These are phyloP conservation scores for Bugula neritina DNA, from an alignment of 2,888 invertebrate genomes.

Conservation along the genomic window DNA sequence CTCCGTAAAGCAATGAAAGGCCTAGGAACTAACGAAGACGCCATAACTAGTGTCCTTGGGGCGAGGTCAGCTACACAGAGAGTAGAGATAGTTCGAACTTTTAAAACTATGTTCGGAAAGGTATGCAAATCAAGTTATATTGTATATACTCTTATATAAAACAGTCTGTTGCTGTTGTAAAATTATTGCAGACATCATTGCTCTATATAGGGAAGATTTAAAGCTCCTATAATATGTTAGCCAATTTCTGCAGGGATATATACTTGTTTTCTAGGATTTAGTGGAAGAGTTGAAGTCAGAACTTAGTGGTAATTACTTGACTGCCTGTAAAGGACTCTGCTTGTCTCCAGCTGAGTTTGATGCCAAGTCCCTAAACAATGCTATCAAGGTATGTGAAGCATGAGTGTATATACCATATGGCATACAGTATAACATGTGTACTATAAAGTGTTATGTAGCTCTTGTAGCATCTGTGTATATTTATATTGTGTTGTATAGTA, in stretches of 20 bases:
- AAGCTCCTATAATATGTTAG: too few species aligned
- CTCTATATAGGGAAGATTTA: too few species aligned
- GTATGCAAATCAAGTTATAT: too few species aligned
- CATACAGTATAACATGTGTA: too few species aligned
- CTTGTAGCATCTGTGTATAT: too few species aligned
- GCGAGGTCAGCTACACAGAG: constrained; percentile 34
- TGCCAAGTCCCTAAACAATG: constrained; percentile 47
- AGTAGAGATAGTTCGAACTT: constrained; percentile 33
- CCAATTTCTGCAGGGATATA: too few species aligned
- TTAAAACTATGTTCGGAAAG: constrained; percentile 35
- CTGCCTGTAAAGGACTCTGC: constrained; percentile 43
- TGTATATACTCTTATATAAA: too few species aligned
- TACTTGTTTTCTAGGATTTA: constrained; percentile 40
- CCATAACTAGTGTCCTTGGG: constrained; percentile 35
- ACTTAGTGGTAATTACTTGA: constrained; percentile 49
- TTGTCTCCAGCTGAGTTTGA: constrained; percentile 51
- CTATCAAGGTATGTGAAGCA: constrained; percentile 44
- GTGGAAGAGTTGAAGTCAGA: constrained; percentile 48
- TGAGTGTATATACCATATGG: too few species aligned
- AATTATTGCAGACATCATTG: too few species aligned
- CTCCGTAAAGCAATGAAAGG: constrained; percentile 53
- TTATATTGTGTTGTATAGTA: too few species aligned
- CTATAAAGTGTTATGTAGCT: too few species aligned
- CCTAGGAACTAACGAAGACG: constrained; percentile 42
- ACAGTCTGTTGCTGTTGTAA: too few species aligned